Conservation (phyloP, 2,797 vertebrate genomes). For the Novumbra hubbsi region DNA sequence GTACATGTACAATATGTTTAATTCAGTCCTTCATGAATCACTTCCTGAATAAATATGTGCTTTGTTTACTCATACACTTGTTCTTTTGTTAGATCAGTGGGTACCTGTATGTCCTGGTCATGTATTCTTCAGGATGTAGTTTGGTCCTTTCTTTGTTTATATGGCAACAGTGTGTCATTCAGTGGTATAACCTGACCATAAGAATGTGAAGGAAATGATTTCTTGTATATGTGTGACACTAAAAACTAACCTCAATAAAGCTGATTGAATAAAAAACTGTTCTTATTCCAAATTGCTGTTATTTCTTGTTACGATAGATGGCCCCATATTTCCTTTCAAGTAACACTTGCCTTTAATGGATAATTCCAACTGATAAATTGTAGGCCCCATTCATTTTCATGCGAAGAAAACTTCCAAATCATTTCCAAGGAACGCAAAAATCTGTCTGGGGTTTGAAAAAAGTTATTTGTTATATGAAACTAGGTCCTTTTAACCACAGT, state of each 20-base stretch:
- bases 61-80: neutral
- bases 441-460: too few species aligned
- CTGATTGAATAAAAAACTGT: conserved; percentile 3
- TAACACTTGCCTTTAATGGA: too few species aligned
- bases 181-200: conserved; percentile 8
- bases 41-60: neutral
- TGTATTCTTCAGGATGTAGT: conserved; percentile 11
- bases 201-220: conserved; percentile 43
- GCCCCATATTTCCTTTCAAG: neutral
- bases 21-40: neutral
- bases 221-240: conserved; percentile 38
- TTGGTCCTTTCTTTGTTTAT: conserved; percentile 36
- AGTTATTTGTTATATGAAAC: too few species aligned
- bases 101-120: conserved; percentile 8
- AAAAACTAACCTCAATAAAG: conserved; percentile 50
- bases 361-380: too few species aligned
- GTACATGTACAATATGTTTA: neutral
- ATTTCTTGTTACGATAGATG: neutral
- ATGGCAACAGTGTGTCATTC: conserved; percentile 56
- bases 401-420: too few species aligned
- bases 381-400: too few species aligned
- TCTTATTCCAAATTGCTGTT: neutral
- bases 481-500: too few species aligned
- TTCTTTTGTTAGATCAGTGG: neutral
- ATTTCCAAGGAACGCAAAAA: too few species aligned